phyloP scores from a whole-genome alignment of 2,113 vertebrate species.

The Nicator chloris region DNA sequence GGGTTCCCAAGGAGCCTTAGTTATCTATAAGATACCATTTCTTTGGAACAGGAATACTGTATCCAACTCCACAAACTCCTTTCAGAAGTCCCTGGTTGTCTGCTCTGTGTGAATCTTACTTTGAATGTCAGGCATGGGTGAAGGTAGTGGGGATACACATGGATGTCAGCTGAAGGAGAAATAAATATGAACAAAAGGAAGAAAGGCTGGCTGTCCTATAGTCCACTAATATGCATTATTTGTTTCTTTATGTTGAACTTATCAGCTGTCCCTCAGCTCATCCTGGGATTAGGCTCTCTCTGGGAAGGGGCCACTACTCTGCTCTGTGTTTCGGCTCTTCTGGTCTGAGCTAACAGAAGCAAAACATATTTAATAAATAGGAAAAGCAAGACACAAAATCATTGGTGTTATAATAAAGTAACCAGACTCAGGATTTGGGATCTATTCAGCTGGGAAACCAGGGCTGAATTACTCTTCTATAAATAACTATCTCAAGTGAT shows the following conservation, averaged over 20 bases:
- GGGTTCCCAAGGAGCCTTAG: not conserved
- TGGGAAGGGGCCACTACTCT: not conserved
- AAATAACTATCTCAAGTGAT: constrained; percentile 4
- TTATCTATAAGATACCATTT: not conserved
- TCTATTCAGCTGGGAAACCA: not conserved
- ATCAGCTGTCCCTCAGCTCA: not conserved
- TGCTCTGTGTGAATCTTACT: not conserved
- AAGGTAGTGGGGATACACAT: not conserved
- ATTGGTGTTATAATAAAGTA: not conserved
- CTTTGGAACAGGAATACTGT: not conserved
- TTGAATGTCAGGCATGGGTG: not conserved
- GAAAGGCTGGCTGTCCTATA: not conserved
- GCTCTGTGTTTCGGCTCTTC: not conserved
- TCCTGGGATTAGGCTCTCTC: not conserved
- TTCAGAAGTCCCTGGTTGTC: not conserved
- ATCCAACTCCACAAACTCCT: not conserved
- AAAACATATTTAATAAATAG: not conserved
- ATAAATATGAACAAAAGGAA: not conserved
- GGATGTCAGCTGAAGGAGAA: not conserved
- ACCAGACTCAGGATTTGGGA: not conserved
- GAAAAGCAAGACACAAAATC: not conserved
- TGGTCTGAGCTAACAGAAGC: not conserved
- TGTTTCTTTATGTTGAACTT: not conserved
- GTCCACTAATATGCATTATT: not conserved
- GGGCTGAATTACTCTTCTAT: not conserved